Conservation (phyloP, 1,140 invertebrate species). For the Trichogramma pretiosum region DNA sequence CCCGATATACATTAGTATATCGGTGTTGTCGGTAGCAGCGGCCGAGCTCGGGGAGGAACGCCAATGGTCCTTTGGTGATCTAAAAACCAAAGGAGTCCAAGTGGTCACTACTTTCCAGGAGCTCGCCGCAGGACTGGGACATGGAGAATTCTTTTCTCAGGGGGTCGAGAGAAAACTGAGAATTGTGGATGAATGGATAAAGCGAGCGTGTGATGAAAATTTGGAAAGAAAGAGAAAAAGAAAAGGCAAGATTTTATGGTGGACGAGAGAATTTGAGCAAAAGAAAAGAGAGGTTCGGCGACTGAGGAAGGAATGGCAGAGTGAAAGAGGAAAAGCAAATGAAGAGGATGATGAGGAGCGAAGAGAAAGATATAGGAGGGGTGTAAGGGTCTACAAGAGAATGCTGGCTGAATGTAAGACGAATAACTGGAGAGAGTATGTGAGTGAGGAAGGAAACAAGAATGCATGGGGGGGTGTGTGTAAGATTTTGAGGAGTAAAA, state of each 20-base stretch:
- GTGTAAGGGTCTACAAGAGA: background rate
- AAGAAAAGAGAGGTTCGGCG: background rate
- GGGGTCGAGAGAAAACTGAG: background rate
- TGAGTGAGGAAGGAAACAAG: background rate
- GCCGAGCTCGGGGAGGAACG: background rate
- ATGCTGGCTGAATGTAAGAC: background rate
- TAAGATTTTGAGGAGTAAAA: too few relatives aligned
- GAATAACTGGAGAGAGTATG: constrained; percentile 1
- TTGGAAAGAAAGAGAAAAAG: background rate
- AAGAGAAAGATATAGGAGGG: background rate
- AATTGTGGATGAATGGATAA: constrained; percentile 4
- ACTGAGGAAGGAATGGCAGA: background rate
- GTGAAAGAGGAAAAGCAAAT: background rate
- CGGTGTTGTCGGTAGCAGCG: background rate
- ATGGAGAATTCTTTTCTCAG: background rate
- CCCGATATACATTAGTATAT: constrained; percentile 1
- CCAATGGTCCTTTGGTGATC: too few relatives aligned
- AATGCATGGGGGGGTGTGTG: too few relatives aligned
- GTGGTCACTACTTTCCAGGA: background rate
- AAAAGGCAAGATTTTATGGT: background rate
- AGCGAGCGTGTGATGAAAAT: background rate
- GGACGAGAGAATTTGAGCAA: background rate
- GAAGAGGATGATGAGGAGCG: background rate
- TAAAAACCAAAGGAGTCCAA: background rate
- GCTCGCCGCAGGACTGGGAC: background rate